Evolutionary conservation across 2,888 invertebrate genomes (phyloP), one percentile per base, ranked within the genome.

Genomic region (Agriopis leucophaearia): DNA sequence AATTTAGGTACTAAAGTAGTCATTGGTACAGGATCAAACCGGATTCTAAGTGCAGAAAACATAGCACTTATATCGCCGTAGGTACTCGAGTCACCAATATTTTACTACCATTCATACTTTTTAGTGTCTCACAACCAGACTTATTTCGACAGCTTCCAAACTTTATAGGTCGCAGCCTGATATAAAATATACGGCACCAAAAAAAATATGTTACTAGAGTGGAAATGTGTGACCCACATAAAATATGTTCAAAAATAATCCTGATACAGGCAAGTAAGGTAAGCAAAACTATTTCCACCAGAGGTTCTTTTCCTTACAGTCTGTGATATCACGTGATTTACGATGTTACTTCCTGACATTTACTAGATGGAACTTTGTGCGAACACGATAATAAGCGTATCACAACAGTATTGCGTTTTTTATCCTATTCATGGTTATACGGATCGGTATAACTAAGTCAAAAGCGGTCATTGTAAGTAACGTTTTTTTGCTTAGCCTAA

Each of bases 321-420:
- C 75, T 66, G 79, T 81, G 83, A 83, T 87, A 86, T 82, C 82
- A 78, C 74, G 77, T 87, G 86, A 88, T 89, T 88, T 89, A 89
- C 84, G 85, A 82, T 71, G 75, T 74, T 73, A 69, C 84, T 83
- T 80, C 79, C 81, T 81, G 83, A 80, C 82, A 81, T 83, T 82
- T 73, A 78, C 77, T 70, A 74, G 69, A 72, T 70, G 74, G 70
- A 73, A 79, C 77, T 82, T 85, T 83, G 84, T 81, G 78, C 61
- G 69, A 68, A 72, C 74, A 63, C 67, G 68, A 66, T 73, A 67
- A 72, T 71, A 74, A 72, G 73, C 70, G 56, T 70, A 72, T 59
- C 67, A 72, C 70, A 59, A 64, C 52, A 68, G 54, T 47, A 62
- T 42, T 60, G 66, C 65, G 54, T 71, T 70, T 68, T 62, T 70